Conservation (phyloP, 2,797 vertebrate species). For the Pseudochirops cupreus region DNA sequence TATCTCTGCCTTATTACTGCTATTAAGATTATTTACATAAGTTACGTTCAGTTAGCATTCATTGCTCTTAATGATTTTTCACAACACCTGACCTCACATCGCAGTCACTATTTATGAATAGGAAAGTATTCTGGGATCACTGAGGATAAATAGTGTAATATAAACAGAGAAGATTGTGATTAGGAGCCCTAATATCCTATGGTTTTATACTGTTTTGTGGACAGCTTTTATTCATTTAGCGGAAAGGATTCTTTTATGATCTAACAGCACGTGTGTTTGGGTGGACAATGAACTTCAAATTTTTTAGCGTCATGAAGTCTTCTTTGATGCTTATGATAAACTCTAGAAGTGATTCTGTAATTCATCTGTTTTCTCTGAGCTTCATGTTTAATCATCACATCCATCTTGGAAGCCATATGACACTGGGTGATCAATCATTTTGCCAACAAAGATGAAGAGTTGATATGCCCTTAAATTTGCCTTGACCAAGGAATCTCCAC, state of each 20-base stretch:
- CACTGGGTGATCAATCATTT: neutral
- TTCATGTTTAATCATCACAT: neutral
- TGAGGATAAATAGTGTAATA: constrained; percentile 14
- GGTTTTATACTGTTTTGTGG: neutral
- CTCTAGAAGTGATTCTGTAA: neutral
- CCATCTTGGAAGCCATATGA: neutral
- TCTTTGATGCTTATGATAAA: neutral
- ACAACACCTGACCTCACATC: constrained; percentile 53
- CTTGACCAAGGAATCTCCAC: neutral
- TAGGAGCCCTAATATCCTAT: neutral
- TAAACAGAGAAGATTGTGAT: neutral
- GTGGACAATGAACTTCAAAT: neutral
- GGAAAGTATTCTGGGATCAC: constrained; percentile 26
- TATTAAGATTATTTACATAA: constrained; percentile 58
- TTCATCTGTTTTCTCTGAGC: neutral
- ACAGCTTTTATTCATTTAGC: constrained; percentile 35
- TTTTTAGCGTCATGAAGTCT: neutral
- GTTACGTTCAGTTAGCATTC: constrained; percentile 58
- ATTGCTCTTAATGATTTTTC: constrained; percentile 47
- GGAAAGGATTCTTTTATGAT: constrained; percentile 12
- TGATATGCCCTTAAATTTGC: neutral
- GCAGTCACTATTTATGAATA: neutral
- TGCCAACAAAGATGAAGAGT: neutral
- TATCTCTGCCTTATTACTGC: constrained; percentile 54
- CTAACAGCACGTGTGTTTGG: neutral